A percentile compares a stretch with the other conserved stretches of the same genome.
Evolutionary conservation across 2,113 vertebrate species (phyloP).

Genomic region (Salvelinus namaycush): DNA sequence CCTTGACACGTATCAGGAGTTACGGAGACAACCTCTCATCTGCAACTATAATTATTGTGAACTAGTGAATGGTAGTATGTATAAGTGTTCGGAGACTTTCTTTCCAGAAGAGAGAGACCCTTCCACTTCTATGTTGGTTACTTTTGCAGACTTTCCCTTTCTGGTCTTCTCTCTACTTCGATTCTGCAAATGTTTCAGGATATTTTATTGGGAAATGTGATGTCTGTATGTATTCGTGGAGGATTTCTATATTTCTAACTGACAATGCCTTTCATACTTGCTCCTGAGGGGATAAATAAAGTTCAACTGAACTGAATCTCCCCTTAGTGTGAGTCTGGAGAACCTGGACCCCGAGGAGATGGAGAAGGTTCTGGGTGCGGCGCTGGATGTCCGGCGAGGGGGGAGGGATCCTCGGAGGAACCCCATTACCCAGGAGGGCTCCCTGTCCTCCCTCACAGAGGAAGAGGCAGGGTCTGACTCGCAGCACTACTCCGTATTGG

Average conservation of each 20-base stretch:
- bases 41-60: background rate
- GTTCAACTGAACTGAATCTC: background rate
- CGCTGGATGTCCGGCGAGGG: slow-evolving; percentile 4
- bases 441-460: slow-evolving; percentile 54
- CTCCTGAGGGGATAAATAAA: too few species aligned
- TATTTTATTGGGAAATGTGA: too few species aligned
- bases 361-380: slow-evolving; percentile 31
- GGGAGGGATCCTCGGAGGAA: slow-evolving; percentile 45
- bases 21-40: background rate
- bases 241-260: too few species aligned
- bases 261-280: too few species aligned
- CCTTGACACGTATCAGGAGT: background rate
- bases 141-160: too few species aligned
- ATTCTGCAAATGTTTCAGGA: background rate
- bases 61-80: background rate
- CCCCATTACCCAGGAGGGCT: slow-evolving; percentile 48
- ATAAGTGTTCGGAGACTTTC: too few species aligned
- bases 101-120: too few species aligned
- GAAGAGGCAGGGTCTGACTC: slow-evolving; percentile 38
- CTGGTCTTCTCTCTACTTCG: background rate
- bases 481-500: slow-evolving; percentile 26
- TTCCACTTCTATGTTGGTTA: too few species aligned
- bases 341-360: slow-evolving; percentile 40
- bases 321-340: slow-evolving; percentile 48
- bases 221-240: too few species aligned